A percentile compares a stretch with the other conserved stretches of the same genome.
Conservation (phyloP, 2,113 vertebrate genomes). For the Aramus guarauna region DNA sequence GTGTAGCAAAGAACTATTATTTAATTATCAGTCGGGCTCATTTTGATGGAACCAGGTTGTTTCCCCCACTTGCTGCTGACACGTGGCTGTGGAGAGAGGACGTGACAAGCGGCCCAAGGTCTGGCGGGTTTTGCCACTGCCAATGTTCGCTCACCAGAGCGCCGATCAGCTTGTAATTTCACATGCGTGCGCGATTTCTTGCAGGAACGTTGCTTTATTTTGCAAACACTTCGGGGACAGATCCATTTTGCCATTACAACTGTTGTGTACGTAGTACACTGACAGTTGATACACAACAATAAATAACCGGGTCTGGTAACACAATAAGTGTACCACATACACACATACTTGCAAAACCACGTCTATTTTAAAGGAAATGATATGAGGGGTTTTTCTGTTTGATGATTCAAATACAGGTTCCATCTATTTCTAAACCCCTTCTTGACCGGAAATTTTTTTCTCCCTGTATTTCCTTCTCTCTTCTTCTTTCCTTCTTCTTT, state of each 20-base stretch:
- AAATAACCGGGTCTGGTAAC: not conserved
- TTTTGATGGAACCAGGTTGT: not conserved
- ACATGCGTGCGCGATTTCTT: not conserved
- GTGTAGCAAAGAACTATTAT: not conserved
- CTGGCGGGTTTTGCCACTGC: not conserved
- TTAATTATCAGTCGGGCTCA: not conserved
- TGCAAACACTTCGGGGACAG: not conserved
- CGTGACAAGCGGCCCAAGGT: not conserved
- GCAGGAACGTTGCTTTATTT: not conserved
- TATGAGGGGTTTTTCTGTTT: not conserved
- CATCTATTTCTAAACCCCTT: not conserved
- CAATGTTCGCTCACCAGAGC: not conserved
- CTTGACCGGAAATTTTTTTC: not conserved
- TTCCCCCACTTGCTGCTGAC: not conserved
- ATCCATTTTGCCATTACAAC: not conserved
- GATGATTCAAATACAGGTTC: not conserved
- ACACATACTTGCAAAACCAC: not conserved
- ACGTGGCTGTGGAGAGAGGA: not conserved
- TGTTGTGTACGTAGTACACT: not conserved
- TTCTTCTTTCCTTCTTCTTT: not conserved
- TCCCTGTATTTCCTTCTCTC: not conserved
- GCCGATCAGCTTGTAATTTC: not conserved
- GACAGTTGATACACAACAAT: not conserved
- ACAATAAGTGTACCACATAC: not conserved
- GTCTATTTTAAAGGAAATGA: not conserved